These are phyloP conservation scores for Haemorhous mexicanus DNA, from an alignment of 2,113 vertebrate species.

Conservation along the genomic window DNA sequence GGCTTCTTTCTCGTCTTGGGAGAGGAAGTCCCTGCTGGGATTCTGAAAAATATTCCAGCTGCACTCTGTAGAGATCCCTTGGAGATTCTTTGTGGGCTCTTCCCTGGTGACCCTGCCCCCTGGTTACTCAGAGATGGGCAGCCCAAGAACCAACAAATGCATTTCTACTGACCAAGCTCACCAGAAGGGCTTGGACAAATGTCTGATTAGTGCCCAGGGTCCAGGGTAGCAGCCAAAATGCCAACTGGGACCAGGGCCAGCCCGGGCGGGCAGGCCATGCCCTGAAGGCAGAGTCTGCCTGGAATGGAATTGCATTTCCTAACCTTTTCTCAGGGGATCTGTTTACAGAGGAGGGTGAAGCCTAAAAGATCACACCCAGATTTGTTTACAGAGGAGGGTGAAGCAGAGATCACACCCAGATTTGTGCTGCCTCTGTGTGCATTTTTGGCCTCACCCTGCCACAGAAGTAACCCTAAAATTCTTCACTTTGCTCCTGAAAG, in stretches of 20 bases:
- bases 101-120: neutral
- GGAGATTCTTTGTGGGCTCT: neutral
- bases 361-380: neutral
- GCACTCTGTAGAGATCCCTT: neutral
- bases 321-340: neutral
- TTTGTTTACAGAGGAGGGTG: slow-evolving; percentile 2
- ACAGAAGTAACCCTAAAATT: neutral
- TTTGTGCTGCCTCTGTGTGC: neutral
- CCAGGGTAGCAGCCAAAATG: neutral
- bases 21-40: neutral
- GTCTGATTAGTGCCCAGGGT: neutral
- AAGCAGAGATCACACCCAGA: neutral
- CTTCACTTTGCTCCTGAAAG: neutral
- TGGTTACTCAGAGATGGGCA: neutral
- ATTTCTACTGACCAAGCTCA: neutral
- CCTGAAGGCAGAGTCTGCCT: neutral
- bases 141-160: neutral
- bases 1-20: neutral
- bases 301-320: neutral
- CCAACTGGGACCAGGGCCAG: neutral
- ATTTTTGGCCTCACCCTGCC: neutral
- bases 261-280: neutral
- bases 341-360: slow-evolving; percentile 15
- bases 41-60: neutral
- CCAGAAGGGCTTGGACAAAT: neutral